Evolutionary conservation across 1,140 invertebrate genomes (phyloP), one percentile per base, ranked within the genome.

Genomic region (Cylas formicarius): DNA sequence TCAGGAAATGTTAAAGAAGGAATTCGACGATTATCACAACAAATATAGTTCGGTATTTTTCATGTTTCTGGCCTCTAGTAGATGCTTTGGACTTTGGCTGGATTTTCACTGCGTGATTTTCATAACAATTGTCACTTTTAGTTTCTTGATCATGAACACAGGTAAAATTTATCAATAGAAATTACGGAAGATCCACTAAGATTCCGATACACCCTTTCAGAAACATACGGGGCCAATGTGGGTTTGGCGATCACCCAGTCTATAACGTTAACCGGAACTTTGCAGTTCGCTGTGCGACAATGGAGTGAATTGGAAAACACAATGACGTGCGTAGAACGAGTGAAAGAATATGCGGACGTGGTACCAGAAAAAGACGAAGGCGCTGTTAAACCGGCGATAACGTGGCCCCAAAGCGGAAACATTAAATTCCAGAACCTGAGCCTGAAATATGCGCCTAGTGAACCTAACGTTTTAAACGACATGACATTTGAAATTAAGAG

Each of bases 221-320:
- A 41, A 35, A 45, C 18, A 10, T 45, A 31, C 20, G 44, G 28
- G 8, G 29, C 32, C 4, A 77, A 78, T 49, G 83, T 88, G 7
- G 87, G 86, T n/a, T 53, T 92, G 28, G 81, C 82, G 1, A 79
- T 91, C 34, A 81, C 84, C 0, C 86, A 88, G 55, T 77, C 78
- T 3, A 78, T 88, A 22, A 71, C 76, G 0, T 63, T 91, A 31
- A 80, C 81, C 14, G 81, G 82, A 3, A 80, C 84, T 70, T 81
- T 89, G 38, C 87, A 90, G 58, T 90, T 82, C 79, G 85, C 82
- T 3, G 81, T 91, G 67, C 65, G 89, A 35, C 89, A 93, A 56
- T 86, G 83, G n/a, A 84, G 88, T 0, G 82, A 87, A 57, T 65
- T 85, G 3, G 81, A 85, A 54, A 86, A 84, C 57, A 78, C 90